Conservation (phyloP, 2,888 invertebrate genomes). For the Germaria angustata region DNA sequence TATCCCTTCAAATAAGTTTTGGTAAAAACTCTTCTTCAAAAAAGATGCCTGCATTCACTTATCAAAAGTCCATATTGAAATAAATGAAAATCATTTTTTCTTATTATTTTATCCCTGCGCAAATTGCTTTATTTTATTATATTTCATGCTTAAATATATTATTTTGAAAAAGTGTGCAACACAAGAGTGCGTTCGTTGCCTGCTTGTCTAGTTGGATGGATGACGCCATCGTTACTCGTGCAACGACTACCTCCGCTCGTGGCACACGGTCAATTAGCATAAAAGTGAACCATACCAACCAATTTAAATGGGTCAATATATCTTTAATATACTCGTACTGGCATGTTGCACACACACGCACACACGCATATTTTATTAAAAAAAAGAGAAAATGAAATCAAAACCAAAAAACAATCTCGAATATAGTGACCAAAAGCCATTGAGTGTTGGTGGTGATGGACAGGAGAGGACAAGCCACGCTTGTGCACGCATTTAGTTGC, state of each 20-base stretch:
- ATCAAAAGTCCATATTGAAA: no score
- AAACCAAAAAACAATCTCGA: constrained; percentile 11
- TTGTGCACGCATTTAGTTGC: background rate
- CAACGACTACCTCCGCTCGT: background rate
- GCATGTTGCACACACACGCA: constrained; percentile 1
- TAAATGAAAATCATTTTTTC: no score
- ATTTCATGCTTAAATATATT: background rate
- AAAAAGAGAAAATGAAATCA: background rate
- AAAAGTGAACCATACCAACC: constrained; percentile 6
- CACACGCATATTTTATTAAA: background rate
- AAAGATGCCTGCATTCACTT: no score
- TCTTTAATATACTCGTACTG: no score
- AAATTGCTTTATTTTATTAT: background rate
- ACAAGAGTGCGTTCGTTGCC: background rate
- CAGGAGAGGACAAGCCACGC: background rate
- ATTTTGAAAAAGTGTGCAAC: background rate
- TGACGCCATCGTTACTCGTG: background rate
- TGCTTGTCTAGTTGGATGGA: background rate
- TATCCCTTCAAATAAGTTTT: no score
- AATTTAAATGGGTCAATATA: constrained; percentile 55
- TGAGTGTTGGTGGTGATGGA: constrained; percentile 1
- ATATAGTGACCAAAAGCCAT: constrained; percentile 2
- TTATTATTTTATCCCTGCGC: no score
- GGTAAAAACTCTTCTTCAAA: no score
- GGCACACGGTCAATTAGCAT: constrained; percentile 43